Conservation (phyloP, 2,888 invertebrate genomes). For the Dichetophora obliterata region DNA sequence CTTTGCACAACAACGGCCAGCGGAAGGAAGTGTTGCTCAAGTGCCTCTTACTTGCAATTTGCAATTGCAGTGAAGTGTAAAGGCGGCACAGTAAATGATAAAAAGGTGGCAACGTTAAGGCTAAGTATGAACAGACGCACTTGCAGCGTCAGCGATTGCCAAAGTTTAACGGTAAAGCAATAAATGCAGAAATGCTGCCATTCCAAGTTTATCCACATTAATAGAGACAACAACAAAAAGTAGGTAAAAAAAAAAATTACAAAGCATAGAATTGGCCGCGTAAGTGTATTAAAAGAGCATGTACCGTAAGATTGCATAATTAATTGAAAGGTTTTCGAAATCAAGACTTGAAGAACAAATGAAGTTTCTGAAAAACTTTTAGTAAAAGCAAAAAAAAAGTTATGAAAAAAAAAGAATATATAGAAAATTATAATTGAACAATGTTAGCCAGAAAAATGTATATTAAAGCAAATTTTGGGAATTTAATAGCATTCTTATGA, state of each 20-base stretch:
- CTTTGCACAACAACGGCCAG: constrained; percentile 1
- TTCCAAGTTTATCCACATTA: background rate
- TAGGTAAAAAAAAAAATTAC: constrained; percentile 34
- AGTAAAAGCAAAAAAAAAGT: no score
- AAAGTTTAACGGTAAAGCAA: background rate
- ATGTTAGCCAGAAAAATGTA: no score
- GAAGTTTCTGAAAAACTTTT: no score
- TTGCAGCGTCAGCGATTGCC: constrained; percentile 8
- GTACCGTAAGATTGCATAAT: no score
- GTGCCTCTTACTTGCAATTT: constrained; percentile 55
- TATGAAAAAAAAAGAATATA: no score
- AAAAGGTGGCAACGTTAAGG: background rate
- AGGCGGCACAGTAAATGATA: constrained; percentile 25
- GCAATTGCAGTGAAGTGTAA: constrained; percentile 63
- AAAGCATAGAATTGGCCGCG: constrained; percentile 20
- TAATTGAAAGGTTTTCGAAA: no score
- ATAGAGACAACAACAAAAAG: constrained; percentile 25
- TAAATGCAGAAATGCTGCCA: no score
- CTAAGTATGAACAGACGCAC: background rate
- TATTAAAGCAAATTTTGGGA: no score
- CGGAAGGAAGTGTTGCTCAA: constrained; percentile 39
- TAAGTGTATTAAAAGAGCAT: constrained; percentile 9
- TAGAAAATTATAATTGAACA: no score
- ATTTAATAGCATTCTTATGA: no score
- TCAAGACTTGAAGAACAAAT: no score